phyloP scores from a whole-genome alignment of 2,113 vertebrate genomes.

The Riparia riparia region DNA sequence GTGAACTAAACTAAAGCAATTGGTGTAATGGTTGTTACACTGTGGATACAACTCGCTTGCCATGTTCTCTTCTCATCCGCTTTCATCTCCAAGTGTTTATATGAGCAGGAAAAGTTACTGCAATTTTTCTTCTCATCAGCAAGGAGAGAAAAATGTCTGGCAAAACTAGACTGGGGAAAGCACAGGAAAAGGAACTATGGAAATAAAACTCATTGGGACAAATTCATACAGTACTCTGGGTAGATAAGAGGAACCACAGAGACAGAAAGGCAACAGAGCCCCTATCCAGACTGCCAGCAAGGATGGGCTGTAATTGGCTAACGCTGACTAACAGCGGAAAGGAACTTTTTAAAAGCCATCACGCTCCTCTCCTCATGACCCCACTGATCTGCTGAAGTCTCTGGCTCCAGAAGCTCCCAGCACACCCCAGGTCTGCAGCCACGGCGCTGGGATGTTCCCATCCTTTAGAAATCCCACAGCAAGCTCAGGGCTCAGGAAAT shows the following conservation, averaged over 20 bases:
- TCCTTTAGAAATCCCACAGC: neutral
- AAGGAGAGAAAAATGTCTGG: neutral
- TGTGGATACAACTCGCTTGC: constrained; percentile 44
- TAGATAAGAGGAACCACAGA: neutral
- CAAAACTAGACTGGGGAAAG: neutral
- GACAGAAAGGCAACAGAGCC: neutral
- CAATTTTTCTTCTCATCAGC: constrained; percentile 15
- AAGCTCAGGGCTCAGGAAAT: neutral
- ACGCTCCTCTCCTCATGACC: neutral
- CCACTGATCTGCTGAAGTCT: neutral
- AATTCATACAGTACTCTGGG: neutral
- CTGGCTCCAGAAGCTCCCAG: neutral
- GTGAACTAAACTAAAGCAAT: constrained; percentile 46
- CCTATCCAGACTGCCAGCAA: neutral
- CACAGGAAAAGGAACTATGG: neutral
- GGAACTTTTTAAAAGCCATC: neutral
- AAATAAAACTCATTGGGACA: neutral
- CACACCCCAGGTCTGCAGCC: neutral
- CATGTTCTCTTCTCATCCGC: constrained; percentile 54
- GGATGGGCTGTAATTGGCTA: neutral
- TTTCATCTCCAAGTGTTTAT: constrained; percentile 70
- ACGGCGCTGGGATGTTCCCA: rapidly evolving
- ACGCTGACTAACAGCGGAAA: neutral
- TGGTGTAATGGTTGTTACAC: constrained; percentile 44
- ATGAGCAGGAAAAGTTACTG: constrained; percentile 78